Percentiles rank a stretch among this genome's conserved stretches.
phyloP scores from a whole-genome alignment of 64 coral and sea anemone species.

The Actinia tenebrosa region DNA sequence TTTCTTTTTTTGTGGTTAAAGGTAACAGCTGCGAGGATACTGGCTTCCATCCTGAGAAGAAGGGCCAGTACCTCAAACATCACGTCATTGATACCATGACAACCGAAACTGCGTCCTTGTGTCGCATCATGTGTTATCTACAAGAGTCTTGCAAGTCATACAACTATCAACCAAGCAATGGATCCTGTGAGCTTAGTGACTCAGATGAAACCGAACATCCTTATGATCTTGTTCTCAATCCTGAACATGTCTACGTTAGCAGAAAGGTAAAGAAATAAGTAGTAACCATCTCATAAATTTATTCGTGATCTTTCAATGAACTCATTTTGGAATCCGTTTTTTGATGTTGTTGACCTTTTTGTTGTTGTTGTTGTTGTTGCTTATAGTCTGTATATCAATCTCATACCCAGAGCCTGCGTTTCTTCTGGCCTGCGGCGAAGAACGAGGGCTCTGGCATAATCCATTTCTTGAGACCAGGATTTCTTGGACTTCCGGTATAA shows the following conservation, averaged over 20 bases:
- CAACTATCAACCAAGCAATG: not conserved
- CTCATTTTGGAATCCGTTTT: not conserved
- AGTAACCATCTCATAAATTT: not conserved
- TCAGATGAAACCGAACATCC: not conserved
- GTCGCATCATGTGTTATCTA: not conserved
- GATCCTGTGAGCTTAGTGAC: not conserved
- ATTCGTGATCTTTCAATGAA: not conserved
- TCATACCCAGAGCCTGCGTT: too few relatives aligned
- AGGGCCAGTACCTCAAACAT: not conserved
- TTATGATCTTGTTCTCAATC: not conserved
- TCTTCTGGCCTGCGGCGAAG: too few relatives aligned
- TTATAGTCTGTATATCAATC: too few relatives aligned
- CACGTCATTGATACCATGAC: slow-evolving; percentile 1
- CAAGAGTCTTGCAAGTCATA: not conserved
- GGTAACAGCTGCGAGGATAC: not conserved
- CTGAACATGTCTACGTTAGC: not conserved
- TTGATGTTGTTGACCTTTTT: too few relatives aligned
- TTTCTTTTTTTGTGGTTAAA: not conserved
- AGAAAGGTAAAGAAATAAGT: not conserved
- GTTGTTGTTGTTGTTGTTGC: too few relatives aligned
- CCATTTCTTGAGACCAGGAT: too few relatives aligned
- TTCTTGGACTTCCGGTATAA: too few relatives aligned
- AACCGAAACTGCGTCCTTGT: not conserved
- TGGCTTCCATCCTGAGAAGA: not conserved
- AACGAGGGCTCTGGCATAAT: too few relatives aligned